A percentile compares a stretch with the other conserved stretches of the same genome.
phyloP scores from a whole-genome alignment of 2,113 vertebrate genomes.

The Thryonomys swinderianus region DNA sequence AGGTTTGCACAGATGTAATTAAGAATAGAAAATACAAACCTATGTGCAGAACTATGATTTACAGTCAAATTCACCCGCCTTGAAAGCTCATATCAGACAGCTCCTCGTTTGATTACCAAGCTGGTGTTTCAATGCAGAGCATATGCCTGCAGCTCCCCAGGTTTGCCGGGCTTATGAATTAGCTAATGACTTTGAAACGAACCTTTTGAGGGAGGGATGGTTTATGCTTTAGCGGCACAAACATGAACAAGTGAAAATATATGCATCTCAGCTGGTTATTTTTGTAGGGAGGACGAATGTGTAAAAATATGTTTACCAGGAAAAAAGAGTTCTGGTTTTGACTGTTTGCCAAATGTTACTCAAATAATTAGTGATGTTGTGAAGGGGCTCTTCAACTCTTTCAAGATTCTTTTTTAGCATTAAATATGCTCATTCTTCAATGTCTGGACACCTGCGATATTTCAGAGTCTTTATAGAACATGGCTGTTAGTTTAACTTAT shows the following conservation, averaged over 20 bases:
- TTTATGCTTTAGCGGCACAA: conserved; percentile 61
- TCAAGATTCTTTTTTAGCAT: conserved; percentile 35
- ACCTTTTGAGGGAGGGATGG: conserved; percentile 65
- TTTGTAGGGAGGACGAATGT: conserved; percentile 66
- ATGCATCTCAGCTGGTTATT: conserved; percentile 64
- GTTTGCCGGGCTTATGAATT: conserved; percentile 57
- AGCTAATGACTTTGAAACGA: conserved; percentile 67
- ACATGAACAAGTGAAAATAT: conserved; percentile 40
- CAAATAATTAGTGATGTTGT: conserved; percentile 55
- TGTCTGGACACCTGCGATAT: not conserved
- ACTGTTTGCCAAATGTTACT: conserved; percentile 71
- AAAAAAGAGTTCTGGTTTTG: conserved; percentile 56
- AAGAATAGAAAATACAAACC: conserved; percentile 86
- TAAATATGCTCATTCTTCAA: conserved; percentile 53
- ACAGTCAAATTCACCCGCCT: conserved; percentile 82
- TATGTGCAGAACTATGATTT: conserved; percentile 81
- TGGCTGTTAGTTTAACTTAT: conserved; percentile 13
- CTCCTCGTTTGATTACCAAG: conserved; percentile 75
- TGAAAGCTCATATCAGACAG: conserved; percentile 78
- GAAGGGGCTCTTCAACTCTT: conserved; percentile 53
- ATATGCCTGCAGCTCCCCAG: conserved; percentile 67
- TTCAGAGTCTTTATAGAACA: not conserved
- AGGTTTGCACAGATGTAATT: conserved; percentile 86
- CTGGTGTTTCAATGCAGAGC: conserved; percentile 78
- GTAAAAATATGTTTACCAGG: conserved; percentile 68